Evolutionary conservation across 1,140 invertebrate species (phyloP), one percentile per base, ranked within the genome.

Genomic region (Conus betulinus): DNA sequence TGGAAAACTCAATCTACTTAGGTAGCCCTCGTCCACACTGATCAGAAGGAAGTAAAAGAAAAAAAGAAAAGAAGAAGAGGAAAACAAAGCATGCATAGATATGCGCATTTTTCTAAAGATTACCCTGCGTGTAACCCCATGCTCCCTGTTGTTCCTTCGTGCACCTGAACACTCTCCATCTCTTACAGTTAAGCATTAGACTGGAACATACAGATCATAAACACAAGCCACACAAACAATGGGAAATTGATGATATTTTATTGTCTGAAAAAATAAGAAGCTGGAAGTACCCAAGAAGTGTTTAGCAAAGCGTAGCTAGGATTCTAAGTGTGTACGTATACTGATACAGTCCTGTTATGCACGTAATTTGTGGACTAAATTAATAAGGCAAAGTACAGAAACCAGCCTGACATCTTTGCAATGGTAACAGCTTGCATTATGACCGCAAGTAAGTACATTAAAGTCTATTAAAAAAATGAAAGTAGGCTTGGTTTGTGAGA

Each of bases 201-300:
- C 17, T 63, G 39, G 39, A 60, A 15, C 74, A 3, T 8, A 23
- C 74, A 76, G 11, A 55, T 15, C 51, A 39, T 15, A 60, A 15
- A 60, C 82, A 84, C 55, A 63, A 55, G 25, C 63, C 23, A 84
- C 60, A 63, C 57, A 63, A 57, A 20, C 53, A 63, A 63, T 86
- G 88, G 87, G 85, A 84, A 89, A 63, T 89, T 82, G 88, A 89
- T 89, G 88, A 89, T 89, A 76, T 88, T 88, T 89, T 89, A 89
- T 89, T 89, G 84, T 89, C 82, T 81, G 25, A 88, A 88, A 85
- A 67, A 85, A 85, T 25, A 85, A 67, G 57, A 87, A 74, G 85
- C 76, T 89, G 88, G 88, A 84, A 89, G 83, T 89, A 89, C 84
- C 88, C 84, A 89, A 74, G 84, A 88, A 86, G 84, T 89, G 87